phyloP scores from a whole-genome alignment of 2,888 invertebrate genomes.

The Trichacis sp. region DNA sequence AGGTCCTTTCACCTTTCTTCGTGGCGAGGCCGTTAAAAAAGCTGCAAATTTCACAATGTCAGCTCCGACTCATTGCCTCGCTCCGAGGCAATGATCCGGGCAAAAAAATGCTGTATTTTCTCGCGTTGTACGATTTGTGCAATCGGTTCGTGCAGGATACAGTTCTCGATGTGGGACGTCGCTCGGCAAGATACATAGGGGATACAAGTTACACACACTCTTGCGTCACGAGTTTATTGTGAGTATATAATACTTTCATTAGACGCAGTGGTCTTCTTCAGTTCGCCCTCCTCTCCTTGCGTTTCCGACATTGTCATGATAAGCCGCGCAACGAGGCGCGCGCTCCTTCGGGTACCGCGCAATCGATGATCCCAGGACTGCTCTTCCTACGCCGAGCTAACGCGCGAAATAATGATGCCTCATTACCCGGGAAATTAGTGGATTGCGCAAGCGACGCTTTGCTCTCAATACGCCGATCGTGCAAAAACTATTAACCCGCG shows the following conservation, averaged over 20 bases:
- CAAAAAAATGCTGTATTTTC: slow-evolving; percentile 40
- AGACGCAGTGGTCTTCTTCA: slow-evolving; percentile 31
- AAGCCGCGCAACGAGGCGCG: slow-evolving; percentile 1
- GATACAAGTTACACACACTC: slow-evolving; percentile 56
- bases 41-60: slow-evolving; percentile 40
- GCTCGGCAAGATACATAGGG: slow-evolving; percentile 45
- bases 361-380: neutral
- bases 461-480: slow-evolving; percentile 1
- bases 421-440: neutral
- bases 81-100: slow-evolving; percentile 13
- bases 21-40: slow-evolving; percentile 11
- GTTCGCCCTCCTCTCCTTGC: slow-evolving; percentile 15
- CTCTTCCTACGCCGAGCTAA: neutral
- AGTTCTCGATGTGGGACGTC: slow-evolving; percentile 57
- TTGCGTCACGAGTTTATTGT: slow-evolving; percentile 60
- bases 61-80: slow-evolving; percentile 20
- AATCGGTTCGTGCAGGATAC: slow-evolving; percentile 61
- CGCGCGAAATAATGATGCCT: slow-evolving; percentile 2
- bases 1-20: slow-evolving; percentile 44
- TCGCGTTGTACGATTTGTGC: slow-evolving; percentile 54
- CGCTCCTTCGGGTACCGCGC: neutral
- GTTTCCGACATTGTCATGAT: slow-evolving; percentile 25
- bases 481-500: slow-evolving; percentile 2
- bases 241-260: slow-evolving; percentile 54
- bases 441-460: neutral